Conservation (phyloP, 2,888 invertebrate genomes). For the Aproaerema taeniolella region DNA sequence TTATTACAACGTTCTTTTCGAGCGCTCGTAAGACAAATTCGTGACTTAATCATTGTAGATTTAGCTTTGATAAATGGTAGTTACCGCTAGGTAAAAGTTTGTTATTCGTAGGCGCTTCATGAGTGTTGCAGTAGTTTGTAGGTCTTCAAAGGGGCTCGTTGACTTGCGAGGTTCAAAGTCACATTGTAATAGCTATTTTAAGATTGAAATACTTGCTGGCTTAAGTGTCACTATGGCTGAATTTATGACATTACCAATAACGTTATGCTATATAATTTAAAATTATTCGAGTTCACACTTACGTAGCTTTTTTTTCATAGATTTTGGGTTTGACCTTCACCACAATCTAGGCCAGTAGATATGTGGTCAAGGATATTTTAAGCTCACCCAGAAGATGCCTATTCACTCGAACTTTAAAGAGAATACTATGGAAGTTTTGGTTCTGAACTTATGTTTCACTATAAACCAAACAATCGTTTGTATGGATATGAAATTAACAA, state of each 20-base stretch:
- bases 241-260: neutral
- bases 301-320: too few species aligned
- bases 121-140: conserved; percentile 24
- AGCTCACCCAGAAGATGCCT: too few species aligned
- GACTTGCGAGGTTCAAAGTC: conserved; percentile 43
- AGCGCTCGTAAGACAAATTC: conserved; percentile 40
- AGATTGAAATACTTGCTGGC: conserved; percentile 20
- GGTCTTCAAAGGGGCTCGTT: conserved; percentile 31
- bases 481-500: too few species aligned
- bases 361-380: too few species aligned
- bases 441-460: too few species aligned
- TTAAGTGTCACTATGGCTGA: neutral
- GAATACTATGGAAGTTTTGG: too few species aligned
- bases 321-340: too few species aligned
- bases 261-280: too few species aligned
- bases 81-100: conserved; percentile 21
- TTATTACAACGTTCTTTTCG: conserved; percentile 33
- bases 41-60: conserved; percentile 31
- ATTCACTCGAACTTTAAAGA: too few species aligned
- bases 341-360: too few species aligned
- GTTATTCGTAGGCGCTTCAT: conserved; percentile 16
- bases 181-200: conserved; percentile 31
- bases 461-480: too few species aligned
- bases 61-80: conserved; percentile 33
- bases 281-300: too few species aligned